Evolutionary conservation across 1,140 invertebrate genomes (phyloP).

Genomic region (Scylla paramamosain): DNA sequence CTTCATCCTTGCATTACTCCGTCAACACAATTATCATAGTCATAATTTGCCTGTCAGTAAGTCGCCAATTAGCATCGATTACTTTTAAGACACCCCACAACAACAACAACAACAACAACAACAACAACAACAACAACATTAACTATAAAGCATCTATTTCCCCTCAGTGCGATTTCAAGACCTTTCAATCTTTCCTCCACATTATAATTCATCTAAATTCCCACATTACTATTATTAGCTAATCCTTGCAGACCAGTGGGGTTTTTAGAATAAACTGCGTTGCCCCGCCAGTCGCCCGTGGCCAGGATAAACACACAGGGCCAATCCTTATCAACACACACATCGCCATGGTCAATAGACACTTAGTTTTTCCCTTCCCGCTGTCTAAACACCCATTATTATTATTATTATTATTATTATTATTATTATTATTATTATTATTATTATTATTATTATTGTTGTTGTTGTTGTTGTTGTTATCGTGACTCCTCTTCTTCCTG

Average conservation of each 20-base stretch:
- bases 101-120: not conserved
- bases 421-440: not conserved
- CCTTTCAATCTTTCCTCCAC: no score
- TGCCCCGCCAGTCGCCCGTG: not conserved
- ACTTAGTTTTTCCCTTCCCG: not conserved
- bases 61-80: not conserved
- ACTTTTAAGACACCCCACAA: not conserved
- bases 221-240: not conserved
- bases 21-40: not conserved
- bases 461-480: not conserved
- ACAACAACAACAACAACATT: not conserved
- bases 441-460: no score
- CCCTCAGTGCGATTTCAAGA: no score
- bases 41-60: constrained; percentile 7
- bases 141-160: not conserved
- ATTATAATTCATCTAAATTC: not conserved
- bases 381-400: constrained; percentile 4
- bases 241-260: not conserved
- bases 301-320: not conserved
- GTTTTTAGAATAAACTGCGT: not conserved
- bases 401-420: constrained; percentile 26
- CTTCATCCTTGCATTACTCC: not conserved
- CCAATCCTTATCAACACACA: constrained; percentile 4
- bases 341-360: not conserved
- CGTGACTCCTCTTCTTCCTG: no score